Base-by-base conservation (phyloP, 30 jellyfish, hydroid and myxozoan species). In the Pseudorhiza aurosa region DNA sequence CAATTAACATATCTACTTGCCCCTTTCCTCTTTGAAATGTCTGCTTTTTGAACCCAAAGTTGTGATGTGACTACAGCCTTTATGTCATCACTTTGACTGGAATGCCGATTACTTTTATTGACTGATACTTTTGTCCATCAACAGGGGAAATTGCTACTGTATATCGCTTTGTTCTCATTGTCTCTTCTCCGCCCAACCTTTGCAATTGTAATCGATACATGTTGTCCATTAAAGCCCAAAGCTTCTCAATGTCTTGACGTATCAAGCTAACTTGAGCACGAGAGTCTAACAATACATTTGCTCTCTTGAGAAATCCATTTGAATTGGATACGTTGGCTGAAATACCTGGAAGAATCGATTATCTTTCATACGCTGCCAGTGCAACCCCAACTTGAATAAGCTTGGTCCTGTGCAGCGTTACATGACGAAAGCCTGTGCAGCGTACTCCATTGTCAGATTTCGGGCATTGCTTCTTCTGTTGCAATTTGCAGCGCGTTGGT, bases 201-300 rank as follows among this genome's bases (percentile, higher is more conserved):
- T 31, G 85, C 37, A 1, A 85, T 68, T 12, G 77, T 64, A 63
- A 85, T 64, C 17, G 72, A 35, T 11, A 58, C 82, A 58, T 45
- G 65, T 72, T 60, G 81, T 10, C 96, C 96, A 3, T 53, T 60
- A 12, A 85, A 86, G 32, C 82, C 87, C 33, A 85, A 39, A 28
- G 25, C 49, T 62, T 60, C 82, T 30, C 89, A 25, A 75, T 63
- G 24, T 63, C 89, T 59, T 74, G 73, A 31, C 86, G 62, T 1
- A 85, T 85, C 85, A 85, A 51, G 44, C 83, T 68, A 70, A 85
- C 32, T 22, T 73, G 89, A 21, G 89, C 96, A 27, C 96, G 85
- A 40, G 85, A 68, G 36, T 74, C 89, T 50, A 73, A 45, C 73
- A 85, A 44, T 60, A 74, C 89, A 63, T 85, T 85, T 65, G 60